phyloP scores from a whole-genome alignment of 2,113 vertebrate species.

The Camelus bactrianus region DNA sequence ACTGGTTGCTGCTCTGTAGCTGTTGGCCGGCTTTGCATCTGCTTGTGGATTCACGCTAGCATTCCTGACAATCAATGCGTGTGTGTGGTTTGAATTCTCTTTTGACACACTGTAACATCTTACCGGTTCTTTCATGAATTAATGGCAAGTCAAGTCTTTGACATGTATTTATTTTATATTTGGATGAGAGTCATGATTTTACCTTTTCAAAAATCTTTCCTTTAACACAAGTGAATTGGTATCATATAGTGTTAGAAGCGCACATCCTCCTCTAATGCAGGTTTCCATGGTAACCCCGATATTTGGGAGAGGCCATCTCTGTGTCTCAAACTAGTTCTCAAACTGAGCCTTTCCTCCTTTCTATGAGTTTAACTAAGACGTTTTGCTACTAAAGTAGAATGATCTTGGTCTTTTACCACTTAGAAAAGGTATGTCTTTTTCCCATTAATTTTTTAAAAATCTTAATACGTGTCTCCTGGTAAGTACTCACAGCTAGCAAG shows the following conservation, averaged over 20 bases:
- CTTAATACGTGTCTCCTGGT: background rate
- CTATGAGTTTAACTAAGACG: background rate
- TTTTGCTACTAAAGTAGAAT: background rate
- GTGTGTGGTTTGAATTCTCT: background rate
- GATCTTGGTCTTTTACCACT: background rate
- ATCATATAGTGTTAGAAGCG: background rate
- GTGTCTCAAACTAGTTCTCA: background rate
- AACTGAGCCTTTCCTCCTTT: background rate
- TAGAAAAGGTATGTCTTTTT: background rate
- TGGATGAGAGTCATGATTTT: background rate
- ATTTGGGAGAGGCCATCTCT: background rate
- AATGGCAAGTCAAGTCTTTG: background rate
- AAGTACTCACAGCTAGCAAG: background rate
- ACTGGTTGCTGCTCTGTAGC: background rate
- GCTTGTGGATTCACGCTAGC: background rate
- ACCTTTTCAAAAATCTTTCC: background rate
- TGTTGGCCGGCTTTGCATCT: background rate
- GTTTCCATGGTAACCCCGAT: background rate
- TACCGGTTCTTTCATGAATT: background rate
- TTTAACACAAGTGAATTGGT: background rate
- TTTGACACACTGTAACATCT: background rate
- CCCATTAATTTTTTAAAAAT: background rate
- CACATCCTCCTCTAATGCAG: background rate
- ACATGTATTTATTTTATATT: background rate
- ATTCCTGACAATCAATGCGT: background rate